Evolutionary conservation across 2,888 invertebrate genomes (phyloP).

Genomic region (Aethes cnicana): DNA sequence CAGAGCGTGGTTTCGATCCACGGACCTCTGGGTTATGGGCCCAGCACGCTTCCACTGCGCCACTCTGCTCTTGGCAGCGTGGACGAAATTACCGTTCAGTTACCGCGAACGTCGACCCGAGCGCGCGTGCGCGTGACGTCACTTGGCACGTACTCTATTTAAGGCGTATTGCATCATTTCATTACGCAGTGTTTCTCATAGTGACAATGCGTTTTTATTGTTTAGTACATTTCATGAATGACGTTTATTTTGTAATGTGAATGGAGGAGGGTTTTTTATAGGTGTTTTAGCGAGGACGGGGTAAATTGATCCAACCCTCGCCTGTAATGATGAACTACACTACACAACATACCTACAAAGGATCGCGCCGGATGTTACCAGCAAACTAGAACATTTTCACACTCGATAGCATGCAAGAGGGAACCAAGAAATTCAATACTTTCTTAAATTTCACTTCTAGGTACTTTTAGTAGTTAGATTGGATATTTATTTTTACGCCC

Average conservation of each 20-base stretch:
- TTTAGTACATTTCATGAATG: too few species aligned
- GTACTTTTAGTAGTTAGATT: background rate
- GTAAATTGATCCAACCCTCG: too few species aligned
- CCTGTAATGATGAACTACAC: too few species aligned
- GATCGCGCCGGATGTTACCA: background rate
- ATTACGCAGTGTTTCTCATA: too few species aligned
- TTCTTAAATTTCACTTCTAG: background rate
- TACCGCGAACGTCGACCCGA: conserved; percentile 25
- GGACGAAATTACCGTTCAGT: conserved; percentile 46
- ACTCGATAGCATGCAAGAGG: conserved; percentile 27
- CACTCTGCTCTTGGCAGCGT: conserved; percentile 83
- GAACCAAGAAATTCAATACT: conserved; percentile 18
- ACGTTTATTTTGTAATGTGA: too few species aligned
- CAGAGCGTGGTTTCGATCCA: conserved; percentile 93
- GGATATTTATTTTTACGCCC: too few species aligned
- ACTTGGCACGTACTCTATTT: conserved; percentile 19
- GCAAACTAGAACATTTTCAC: background rate
- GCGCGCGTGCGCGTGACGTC: conserved; percentile 47
- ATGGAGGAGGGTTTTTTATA: too few species aligned
- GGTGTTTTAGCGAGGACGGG: too few species aligned
- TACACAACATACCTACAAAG: background rate
- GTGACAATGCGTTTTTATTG: too few species aligned
- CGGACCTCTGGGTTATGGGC: conserved; percentile 95
- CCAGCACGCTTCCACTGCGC: conserved; percentile 92
- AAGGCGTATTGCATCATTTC: conserved; percentile 40